Percentiles rank a stretch among this genome's conserved stretches.
These are phyloP conservation scores for Sphaeramia orbicularis DNA, from an alignment of 2,797 vertebrate genomes.

Conservation along the genomic window DNA sequence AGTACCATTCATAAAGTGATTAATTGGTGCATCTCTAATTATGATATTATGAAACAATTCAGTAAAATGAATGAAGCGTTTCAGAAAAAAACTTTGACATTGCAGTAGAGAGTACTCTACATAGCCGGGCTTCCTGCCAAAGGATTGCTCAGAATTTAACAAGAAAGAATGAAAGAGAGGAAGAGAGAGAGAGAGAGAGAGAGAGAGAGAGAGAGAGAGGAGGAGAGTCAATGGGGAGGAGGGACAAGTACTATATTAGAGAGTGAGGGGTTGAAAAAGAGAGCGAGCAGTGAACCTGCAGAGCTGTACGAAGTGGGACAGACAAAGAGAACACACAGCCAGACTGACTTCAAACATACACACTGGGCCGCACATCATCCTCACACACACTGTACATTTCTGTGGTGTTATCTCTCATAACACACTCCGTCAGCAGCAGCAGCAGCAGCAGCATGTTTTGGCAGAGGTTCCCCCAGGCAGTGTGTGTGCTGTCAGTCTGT, in stretches of 20 bases:
- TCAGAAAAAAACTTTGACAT: neutral
- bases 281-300: constrained; percentile 61
- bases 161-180: constrained; percentile 26
- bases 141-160: constrained; percentile 79
- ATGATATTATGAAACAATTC: neutral
- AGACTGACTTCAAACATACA: constrained; percentile 19
- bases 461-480: constrained; percentile 64
- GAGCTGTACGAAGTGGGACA: constrained; percentile 50
- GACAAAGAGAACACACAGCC: constrained; percentile 36
- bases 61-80: neutral
- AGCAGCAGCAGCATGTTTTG: constrained; percentile 72
- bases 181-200: constrained; percentile 26
- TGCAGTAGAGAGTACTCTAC: constrained; percentile 48
- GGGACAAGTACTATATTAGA: constrained; percentile 67
- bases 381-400: neutral
- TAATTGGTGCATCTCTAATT: neutral
- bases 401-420: neutral
- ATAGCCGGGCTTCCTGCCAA: constrained; percentile 64
- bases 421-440: constrained; percentile 25
- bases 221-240: constrained; percentile 69
- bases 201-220: constrained; percentile 42
- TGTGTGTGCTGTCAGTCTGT: constrained; percentile 71
- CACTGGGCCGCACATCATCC: constrained; percentile 4
- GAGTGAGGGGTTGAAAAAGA: constrained; percentile 72
- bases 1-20: neutral